Percentiles rank a stretch among this genome's conserved stretches.
These are phyloP conservation scores for Panorpa germanica DNA, from an alignment of 2,888 invertebrate genomes.

Conservation along the genomic window DNA sequence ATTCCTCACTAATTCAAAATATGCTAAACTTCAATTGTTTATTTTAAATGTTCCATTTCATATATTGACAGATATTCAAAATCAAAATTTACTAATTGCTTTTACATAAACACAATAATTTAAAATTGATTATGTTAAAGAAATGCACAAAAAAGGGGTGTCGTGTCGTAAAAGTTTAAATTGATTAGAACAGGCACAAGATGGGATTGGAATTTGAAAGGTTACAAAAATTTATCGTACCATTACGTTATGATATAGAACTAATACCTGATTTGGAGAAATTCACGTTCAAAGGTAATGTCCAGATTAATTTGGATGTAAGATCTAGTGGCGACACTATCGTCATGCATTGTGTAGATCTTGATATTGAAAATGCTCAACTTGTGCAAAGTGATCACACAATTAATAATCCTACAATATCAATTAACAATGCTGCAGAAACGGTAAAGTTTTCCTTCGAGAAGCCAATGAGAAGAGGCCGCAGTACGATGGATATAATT, in stretches of 20 bases:
- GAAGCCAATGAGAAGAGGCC: conserved; percentile 33
- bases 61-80: too few species aligned
- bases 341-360: conserved; percentile 58
- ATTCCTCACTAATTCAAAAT: too few species aligned
- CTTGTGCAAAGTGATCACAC: conserved; percentile 30
- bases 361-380: conserved; percentile 43
- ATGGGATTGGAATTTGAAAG: conserved; percentile 32
- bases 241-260: conserved; percentile 70
- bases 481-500: conserved; percentile 38
- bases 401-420: conserved; percentile 18
- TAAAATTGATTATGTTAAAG: too few species aligned
- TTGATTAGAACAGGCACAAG: too few species aligned
- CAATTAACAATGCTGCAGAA: too few species aligned
- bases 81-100: too few species aligned
- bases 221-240: conserved; percentile 65
- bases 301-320: conserved; percentile 71
- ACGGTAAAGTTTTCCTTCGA: conserved; percentile 46
- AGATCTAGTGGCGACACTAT: conserved; percentile 44
- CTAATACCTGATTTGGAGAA: conserved; percentile 68
- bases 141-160: too few species aligned
- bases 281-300: conserved; percentile 72
- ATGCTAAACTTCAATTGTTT: too few species aligned
- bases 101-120: too few species aligned
- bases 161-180: too few species aligned
- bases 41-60: too few species aligned